Evolutionary conservation across 2,797 vertebrate species (phyloP), one percentile per base, ranked within the genome.

Genomic region (Caiman crocodilus): DNA sequence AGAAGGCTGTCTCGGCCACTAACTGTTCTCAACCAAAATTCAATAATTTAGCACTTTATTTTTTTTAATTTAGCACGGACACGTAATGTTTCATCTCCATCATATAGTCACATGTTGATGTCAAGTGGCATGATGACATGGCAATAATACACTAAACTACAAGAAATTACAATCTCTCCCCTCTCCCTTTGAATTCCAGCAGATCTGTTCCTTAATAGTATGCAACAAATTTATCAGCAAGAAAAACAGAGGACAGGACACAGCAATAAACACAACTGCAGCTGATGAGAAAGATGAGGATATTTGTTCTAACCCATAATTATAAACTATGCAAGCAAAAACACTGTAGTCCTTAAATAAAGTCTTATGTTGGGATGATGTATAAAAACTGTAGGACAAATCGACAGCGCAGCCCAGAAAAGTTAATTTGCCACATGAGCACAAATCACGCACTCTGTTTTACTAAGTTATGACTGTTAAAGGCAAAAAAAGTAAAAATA

Each of bases 111-210:
- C 1, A 83, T 20, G 25, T 26, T 50, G 18, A 79, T 73, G 75
- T 67, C 87, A 58, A 10, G 63, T 1, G 1, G 84, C 2, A 4
- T 69, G 55, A 84, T 4, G 23, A 91, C 74, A 7, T 11, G 2
- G 0, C 76, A 89, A 21, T 60, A 89, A 88, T 13, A 81, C 0
- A 26, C 56, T 63, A 74, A 77, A 8, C 77, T 35, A 28, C 67
- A 81, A 82, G 50, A 93, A 96, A 87, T 42, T 6, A 90, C 80
- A 82, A 91, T 89, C 78, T 20, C 14, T 75, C 88, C 17, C 20
- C 21, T 74, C 18, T 76, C 6, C 30, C 17, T 81, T 63, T 28
- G 23, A 60, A 88, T 35, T 67, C 71, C 65, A 90, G 84, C 57
- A 25, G 87, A 90, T 78, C n/a, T 88, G 63, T 12, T 75, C 67